phyloP scores from a whole-genome alignment of 2,797 vertebrate species.

The Clamator glandarius region DNA sequence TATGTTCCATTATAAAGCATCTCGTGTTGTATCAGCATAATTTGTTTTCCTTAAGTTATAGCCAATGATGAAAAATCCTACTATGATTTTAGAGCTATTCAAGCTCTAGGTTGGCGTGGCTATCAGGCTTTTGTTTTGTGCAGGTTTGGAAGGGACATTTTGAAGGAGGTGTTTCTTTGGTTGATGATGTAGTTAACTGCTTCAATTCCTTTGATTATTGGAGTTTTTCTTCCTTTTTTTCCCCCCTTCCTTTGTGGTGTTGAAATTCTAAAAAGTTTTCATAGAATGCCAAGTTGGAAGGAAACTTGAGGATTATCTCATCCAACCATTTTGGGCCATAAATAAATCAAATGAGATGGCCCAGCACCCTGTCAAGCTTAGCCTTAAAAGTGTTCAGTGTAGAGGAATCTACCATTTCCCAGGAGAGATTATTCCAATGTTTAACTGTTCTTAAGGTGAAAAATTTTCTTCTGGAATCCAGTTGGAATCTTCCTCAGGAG shows the following conservation, averaged over 20 bases:
- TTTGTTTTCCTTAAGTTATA: background rate
- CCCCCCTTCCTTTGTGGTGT: background rate
- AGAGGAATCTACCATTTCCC: too few species aligned
- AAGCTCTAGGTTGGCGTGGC: background rate
- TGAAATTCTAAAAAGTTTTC: background rate
- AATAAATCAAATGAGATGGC: too few species aligned
- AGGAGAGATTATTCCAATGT: too few species aligned
- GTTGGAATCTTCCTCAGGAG: too few species aligned
- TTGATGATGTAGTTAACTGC: background rate
- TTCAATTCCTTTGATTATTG: background rate
- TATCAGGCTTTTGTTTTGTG: background rate
- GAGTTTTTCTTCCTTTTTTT: too few species aligned
- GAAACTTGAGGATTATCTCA: too few species aligned
- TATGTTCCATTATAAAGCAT: background rate
- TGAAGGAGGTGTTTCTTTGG: background rate
- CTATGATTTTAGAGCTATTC: background rate
- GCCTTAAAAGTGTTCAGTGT: too few species aligned
- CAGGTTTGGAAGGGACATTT: background rate
- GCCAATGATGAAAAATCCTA: fast-evolving
- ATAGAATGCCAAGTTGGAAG: too few species aligned
- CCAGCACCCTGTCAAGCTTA: too few species aligned
- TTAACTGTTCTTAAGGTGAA: too few species aligned
- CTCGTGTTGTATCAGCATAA: fast-evolving
- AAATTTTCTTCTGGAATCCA: too few species aligned
- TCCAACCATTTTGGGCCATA: too few species aligned